These are phyloP conservation scores for Agrochola lychnidis DNA, from an alignment of 2,888 invertebrate genomes.

Conservation along the genomic window DNA sequence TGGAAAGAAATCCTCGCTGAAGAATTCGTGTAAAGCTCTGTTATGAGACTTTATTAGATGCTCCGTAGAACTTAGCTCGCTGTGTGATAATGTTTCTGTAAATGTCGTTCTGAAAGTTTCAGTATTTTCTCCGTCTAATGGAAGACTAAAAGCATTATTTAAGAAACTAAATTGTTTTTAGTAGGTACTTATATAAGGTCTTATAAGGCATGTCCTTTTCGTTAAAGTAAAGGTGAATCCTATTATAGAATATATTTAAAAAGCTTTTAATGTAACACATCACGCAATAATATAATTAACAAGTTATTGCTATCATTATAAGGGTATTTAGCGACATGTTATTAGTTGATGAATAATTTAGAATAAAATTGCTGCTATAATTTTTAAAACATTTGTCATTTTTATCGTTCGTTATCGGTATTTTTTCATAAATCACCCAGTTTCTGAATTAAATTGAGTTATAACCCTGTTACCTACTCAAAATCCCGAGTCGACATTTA, in stretches of 20 bases:
- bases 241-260: conserved; percentile 44
- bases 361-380: conserved; percentile 17
- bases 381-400: conserved; percentile 22
- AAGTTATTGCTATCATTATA: conserved; percentile 72
- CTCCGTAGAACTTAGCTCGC: conserved; percentile 71
- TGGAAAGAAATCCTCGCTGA: conserved; percentile 81
- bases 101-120: conserved; percentile 36
- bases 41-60: conserved; percentile 81
- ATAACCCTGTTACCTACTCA: neutral
- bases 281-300: conserved; percentile 81
- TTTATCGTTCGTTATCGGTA: neutral
- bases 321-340: conserved; percentile 30
- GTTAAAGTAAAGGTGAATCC: conserved; percentile 43
- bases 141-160: conserved; percentile 35
- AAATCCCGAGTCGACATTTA: conserved; percentile 12
- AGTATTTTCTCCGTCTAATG: conserved; percentile 34
- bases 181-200: neutral
- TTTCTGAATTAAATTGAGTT: conserved; percentile 1
- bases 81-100: conserved; percentile 45
- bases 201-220: conserved; percentile 30
- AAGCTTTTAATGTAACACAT: conserved; percentile 68
- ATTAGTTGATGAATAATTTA: conserved; percentile 33
- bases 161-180: neutral
- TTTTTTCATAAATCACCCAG: conserved; percentile 10
- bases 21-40: conserved; percentile 79